Evolutionary conservation across 1,140 invertebrate species (phyloP), one percentile per base, ranked within the genome.

Genomic region (Liolophura sinensis): DNA sequence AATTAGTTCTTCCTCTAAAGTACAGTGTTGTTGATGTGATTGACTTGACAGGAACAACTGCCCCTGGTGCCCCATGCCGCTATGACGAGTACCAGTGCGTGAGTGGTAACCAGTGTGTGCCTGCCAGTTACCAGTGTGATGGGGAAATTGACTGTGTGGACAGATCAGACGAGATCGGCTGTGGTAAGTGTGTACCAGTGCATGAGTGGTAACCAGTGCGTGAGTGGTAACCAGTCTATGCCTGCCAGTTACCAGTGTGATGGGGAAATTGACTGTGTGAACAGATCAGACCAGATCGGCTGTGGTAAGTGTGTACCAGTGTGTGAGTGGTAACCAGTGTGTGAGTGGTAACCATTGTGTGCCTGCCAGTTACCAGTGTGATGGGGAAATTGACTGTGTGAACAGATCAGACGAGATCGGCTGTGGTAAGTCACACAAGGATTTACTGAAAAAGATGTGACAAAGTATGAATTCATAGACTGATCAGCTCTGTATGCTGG

Each of bases 191-290:
- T 15, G 16, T 24, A 15, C 20, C 86, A 91, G 65, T 99, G 97
- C 81, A 62, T 73, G 22, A 88, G 88, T 58, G 87, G 88, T 9
- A 85, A 89, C 67, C 95, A 98, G 81, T 99, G 97, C 76, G 92
- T 99, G 69, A n/a, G n/a, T n/a, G n/a, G n/a, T n/a, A n/a, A n/a
- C n/a, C n/a, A n/a, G n/a, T n/a, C n/a, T n/a, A n/a, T n/a, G n/a
- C 96, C 95, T 0, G 92, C 91, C 79, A 91, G 90, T 69, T 98
- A 93, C 86, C 94, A 98, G 73, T 99, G 97, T 84, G 97, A 99
- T 82, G 87, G 88, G 49, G 89, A 93, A 73, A 87, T 87, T 60
- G 97, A 99, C 82, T 98, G 96, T 85, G 80, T 78, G 70, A 96
- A 98, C 81, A 88, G 90, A 56, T 92, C 91, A 65, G 97, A 98